Evolutionary conservation across 1,140 invertebrate genomes (phyloP), one percentile per base, ranked within the genome.

Genomic region (Vollenhovia emeryi): DNA sequence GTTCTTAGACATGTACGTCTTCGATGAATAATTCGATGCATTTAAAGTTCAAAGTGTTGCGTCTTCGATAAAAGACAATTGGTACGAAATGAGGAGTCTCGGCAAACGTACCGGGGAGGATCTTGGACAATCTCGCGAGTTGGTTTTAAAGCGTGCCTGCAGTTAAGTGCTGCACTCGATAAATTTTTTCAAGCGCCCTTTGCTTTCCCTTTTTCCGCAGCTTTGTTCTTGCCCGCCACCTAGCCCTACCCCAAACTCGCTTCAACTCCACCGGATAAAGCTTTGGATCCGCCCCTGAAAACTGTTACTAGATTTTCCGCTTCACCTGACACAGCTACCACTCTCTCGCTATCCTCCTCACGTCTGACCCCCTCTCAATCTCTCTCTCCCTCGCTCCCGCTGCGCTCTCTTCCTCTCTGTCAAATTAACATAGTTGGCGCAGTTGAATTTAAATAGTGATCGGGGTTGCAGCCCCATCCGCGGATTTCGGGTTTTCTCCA

Each of bases 101-200:
- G 9, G 18, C 18, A 52, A 69, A 55, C 57, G 18, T 30, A 55
- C 15, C 50, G 36, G 24, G 8, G 24, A 66, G 43, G 48, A 52
- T 73, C 78, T 69, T 13, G 24, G 50, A 40, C 24, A 30, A 57
- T 73, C 59, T 73, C 78, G 50, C 86, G 11, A 84, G 85, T 69
- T 80, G 87, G 69, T 80, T 89, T n/a, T 88, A 88, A 80, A 89
- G 66, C 57, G 59, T 68, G 87, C 55, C 78, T 68, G 75, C 87
- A 89, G 87, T 89, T 89, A 89, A 89, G 84, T 89, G 76, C 87
- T 52, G 71, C 87, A 84, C 78, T 86, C 88, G 87, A 89, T 89
- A 89, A 89, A 89, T 89, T 89, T 88, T 86, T 89, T 89, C 88
- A 87, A 89, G 87, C 76, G 52, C 64, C 85, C 76, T 88, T 89